Conservation (phyloP, 2,888 invertebrate genomes). For the Reticulitermes lucifugus region DNA sequence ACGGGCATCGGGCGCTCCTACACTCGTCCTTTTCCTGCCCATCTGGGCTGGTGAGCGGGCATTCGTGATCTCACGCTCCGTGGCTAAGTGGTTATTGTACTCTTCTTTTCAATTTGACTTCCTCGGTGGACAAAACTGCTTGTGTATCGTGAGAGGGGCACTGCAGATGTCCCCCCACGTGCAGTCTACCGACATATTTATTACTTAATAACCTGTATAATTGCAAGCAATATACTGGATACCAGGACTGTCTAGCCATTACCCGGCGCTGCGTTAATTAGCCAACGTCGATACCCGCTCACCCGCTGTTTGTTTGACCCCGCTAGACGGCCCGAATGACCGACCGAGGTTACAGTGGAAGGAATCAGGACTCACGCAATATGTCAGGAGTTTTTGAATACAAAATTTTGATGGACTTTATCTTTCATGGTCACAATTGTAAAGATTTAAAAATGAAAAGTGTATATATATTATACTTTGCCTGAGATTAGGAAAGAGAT, state of each 20-base stretch:
- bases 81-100: constrained; percentile 7
- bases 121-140: not conserved
- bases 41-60: not conserved
- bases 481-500: constrained; percentile 57
- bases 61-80: not conserved
- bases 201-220: no score
- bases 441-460: constrained; percentile 55
- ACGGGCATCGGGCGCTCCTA: constrained; percentile 21
- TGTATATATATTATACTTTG: constrained; percentile 56
- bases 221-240: constrained; percentile 16
- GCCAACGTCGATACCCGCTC: not conserved
- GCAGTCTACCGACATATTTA: not conserved
- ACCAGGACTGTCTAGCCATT: not conserved
- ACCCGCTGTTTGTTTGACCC: constrained; percentile 23
- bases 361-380: constrained; percentile 54
- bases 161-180: not conserved
- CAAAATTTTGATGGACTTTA: constrained; percentile 56
- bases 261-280: not conserved
- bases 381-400: constrained; percentile 55
- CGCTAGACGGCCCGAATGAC: constrained; percentile 10
- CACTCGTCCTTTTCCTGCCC: not conserved
- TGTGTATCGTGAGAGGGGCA: not conserved
- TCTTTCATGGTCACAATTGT: constrained; percentile 56
- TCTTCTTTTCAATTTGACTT: no score
- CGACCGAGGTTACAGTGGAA: constrained; percentile 44